Evolutionary conservation across 1,140 invertebrate genomes (phyloP).

Genomic region (Steinernema feltiae): DNA sequence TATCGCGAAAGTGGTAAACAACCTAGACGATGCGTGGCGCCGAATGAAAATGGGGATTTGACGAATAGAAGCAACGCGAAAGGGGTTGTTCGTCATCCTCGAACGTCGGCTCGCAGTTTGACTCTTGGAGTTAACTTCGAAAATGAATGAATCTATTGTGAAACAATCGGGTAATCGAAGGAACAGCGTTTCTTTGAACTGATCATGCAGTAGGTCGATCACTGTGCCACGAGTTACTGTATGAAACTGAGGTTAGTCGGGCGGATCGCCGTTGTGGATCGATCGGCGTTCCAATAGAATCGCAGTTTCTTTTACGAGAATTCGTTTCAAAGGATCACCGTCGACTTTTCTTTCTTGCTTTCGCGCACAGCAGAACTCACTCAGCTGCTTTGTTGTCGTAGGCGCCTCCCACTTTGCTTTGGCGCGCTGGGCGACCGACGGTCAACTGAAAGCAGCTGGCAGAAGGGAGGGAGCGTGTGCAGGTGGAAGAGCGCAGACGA

Average conservation of each 20-base stretch:
- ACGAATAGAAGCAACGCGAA: not conserved
- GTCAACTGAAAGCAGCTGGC: not conserved
- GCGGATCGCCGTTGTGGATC: too few species aligned
- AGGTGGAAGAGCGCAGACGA: not conserved
- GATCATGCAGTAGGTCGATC: too few species aligned
- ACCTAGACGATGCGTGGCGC: not conserved
- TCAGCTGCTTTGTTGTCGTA: not conserved
- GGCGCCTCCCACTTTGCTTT: not conserved
- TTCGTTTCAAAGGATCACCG: too few species aligned
- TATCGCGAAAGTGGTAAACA: slow-evolving; percentile 11
- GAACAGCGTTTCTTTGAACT: too few species aligned
- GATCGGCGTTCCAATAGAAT: too few species aligned
- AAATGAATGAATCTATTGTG: too few species aligned
- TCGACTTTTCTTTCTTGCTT: too few species aligned
- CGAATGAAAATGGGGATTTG: not conserved
- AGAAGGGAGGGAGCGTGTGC: not conserved
- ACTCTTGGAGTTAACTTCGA: too few species aligned
- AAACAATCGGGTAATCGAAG: too few species aligned
- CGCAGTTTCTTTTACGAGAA: not conserved
- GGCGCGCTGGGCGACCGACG: not conserved
- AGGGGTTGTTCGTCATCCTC: not conserved
- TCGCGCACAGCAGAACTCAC: not conserved
- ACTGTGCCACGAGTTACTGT: too few species aligned
- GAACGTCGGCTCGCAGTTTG: too few species aligned
- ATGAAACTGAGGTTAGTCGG: too few species aligned